Evolutionary conservation across 2,797 vertebrate genomes (phyloP).

Genomic region (Myoxocephalus aenaeus): DNA sequence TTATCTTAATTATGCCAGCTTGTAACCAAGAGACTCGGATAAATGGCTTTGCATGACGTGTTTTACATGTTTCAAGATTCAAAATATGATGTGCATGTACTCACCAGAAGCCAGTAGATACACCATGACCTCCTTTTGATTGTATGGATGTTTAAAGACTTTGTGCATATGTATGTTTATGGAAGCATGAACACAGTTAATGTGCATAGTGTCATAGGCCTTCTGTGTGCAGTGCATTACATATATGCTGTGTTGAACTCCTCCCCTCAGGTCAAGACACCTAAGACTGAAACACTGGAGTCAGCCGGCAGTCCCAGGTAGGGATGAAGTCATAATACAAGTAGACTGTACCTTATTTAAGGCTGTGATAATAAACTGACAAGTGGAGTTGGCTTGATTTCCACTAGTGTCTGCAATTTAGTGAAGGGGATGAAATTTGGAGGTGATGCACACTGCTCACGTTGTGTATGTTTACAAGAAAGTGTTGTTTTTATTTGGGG

Average conservation of each 20-base stretch:
- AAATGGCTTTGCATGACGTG: not conserved
- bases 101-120: not conserved
- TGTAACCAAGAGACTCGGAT: not conserved
- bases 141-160: not conserved
- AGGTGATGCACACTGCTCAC: not conserved
- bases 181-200: not conserved
- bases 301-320: constrained; percentile 66
- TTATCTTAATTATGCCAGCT: not conserved
- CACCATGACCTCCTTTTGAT: not conserved
- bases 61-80: not conserved
- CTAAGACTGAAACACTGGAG: constrained; percentile 59
- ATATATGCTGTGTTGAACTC: constrained; percentile 1
- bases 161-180: not conserved
- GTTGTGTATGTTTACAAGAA: not conserved
- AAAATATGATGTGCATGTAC: not conserved
- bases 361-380: constrained; percentile 24
- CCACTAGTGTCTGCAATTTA: not conserved
- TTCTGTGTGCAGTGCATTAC: not conserved
- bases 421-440: not conserved
- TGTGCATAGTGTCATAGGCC: not conserved
- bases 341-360: constrained; percentile 35
- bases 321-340: constrained; percentile 24
- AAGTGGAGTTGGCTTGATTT: not conserved
- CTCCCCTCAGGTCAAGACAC: constrained; percentile 60
- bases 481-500: not conserved